These are phyloP conservation scores for Trachelus stipa DNA, from an alignment of 2,888 invertebrate species.

Conservation along the genomic window DNA sequence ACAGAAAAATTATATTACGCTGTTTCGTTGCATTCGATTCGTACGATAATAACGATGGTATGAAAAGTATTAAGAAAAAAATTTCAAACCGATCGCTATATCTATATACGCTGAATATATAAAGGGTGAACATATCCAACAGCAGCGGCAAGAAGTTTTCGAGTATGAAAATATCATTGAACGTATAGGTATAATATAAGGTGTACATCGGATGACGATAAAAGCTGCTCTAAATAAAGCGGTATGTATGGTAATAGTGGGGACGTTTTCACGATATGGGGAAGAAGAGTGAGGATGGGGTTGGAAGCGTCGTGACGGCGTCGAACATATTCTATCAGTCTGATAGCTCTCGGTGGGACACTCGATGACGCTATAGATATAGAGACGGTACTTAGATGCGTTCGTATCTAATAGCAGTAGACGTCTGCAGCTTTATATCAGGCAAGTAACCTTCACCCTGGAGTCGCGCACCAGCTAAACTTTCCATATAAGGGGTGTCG, in stretches of 20 bases:
- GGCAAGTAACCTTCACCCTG: background rate
- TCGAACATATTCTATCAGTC: conserved; percentile 56
- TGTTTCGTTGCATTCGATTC: too few relatives aligned
- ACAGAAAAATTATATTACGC: too few relatives aligned
- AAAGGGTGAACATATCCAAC: too few relatives aligned
- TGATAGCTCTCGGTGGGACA: conserved; percentile 57
- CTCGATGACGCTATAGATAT: conserved; percentile 33
- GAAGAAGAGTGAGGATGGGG: conserved; percentile 2
- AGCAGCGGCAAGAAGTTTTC: background rate
- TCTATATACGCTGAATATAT: background rate
- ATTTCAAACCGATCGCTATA: background rate
- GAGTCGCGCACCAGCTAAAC: conserved; percentile 38
- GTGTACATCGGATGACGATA: conserved; percentile 44
- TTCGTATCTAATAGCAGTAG: conserved; percentile 50
- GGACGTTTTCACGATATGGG: conserved; percentile 17
- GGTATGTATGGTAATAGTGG: conserved; percentile 52
- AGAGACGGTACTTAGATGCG: conserved; percentile 35
- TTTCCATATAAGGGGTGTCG: conserved; percentile 46
- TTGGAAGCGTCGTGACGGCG: conserved; percentile 21
- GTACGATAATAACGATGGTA: background rate
- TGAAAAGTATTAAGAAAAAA: background rate
- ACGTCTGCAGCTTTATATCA: conserved; percentile 14
- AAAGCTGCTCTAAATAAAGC: conserved; percentile 57
- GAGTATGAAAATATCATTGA: background rate
- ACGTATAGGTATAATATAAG: conserved; percentile 23